Conservation (phyloP, 2,888 invertebrate species). For the Ametastegia equiseti region DNA sequence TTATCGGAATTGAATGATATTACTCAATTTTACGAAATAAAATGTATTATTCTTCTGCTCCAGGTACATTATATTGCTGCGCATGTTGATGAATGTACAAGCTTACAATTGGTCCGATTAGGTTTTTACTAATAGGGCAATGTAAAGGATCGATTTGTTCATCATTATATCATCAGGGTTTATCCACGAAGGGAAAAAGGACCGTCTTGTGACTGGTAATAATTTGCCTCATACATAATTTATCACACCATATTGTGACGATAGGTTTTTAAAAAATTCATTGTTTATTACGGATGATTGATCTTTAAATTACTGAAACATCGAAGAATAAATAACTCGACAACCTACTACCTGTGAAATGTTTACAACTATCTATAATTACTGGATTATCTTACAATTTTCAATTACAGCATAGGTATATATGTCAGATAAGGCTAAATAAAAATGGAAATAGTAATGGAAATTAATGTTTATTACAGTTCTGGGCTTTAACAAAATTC, state of each 20-base stretch:
- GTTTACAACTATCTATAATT: background rate
- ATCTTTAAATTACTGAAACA: background rate
- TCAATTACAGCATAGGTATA: background rate
- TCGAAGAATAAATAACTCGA: background rate
- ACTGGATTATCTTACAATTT: background rate
- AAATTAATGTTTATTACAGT: no score
- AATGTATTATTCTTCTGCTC: constrained; percentile 44
- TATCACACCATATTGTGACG: background rate
- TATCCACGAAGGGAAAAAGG: constrained; percentile 26
- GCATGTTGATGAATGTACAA: constrained; percentile 22
- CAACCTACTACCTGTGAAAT: background rate
- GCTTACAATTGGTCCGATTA: constrained; percentile 16
- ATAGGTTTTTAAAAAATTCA: background rate
- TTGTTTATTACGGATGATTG: background rate
- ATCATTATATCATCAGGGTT: constrained; percentile 30
- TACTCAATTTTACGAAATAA: constrained; percentile 37
- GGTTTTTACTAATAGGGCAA: background rate
- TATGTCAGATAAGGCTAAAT: no score
- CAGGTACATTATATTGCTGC: constrained; percentile 15
- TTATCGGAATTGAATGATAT: constrained; percentile 12
- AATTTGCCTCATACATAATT: background rate
- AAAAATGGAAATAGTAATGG: no score
- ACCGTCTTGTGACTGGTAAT: background rate
- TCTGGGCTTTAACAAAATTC: no score
- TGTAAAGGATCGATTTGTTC: constrained; percentile 3